A percentile compares a stretch with the other conserved stretches of the same genome.
Conservation (phyloP, 1,140 invertebrate genomes). For the Neodiprion lecontei region DNA sequence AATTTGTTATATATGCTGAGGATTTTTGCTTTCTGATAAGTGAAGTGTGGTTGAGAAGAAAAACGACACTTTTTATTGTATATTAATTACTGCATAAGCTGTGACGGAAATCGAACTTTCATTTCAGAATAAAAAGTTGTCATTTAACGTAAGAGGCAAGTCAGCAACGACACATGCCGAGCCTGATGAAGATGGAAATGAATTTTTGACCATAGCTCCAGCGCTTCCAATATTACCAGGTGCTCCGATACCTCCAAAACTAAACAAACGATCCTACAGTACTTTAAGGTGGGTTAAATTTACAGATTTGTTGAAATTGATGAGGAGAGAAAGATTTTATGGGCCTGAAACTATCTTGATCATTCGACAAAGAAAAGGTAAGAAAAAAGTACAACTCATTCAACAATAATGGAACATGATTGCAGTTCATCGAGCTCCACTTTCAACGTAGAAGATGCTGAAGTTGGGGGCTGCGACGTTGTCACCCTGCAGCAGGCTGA, state of each 20-base stretch:
- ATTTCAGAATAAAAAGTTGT: slow-evolving; percentile 44
- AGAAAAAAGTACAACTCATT: neutral
- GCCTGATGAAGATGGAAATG: slow-evolving; percentile 44
- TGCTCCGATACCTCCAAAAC: slow-evolving; percentile 54
- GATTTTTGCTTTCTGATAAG: too few relatives aligned
- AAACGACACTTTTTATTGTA: neutral
- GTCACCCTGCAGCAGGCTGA: slow-evolving; percentile 56
- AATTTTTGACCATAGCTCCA: slow-evolving; percentile 67
- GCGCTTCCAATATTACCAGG: slow-evolving; percentile 62
- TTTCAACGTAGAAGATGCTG: slow-evolving; percentile 54
- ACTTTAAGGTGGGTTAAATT: slow-evolving; percentile 56
- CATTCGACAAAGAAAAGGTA: too few relatives aligned
- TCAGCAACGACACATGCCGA: slow-evolving; percentile 34
- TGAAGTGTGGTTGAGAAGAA: slow-evolving; percentile 4
- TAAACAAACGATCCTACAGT: slow-evolving; percentile 63
- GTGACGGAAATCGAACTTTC: neutral
- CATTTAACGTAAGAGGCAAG: slow-evolving; percentile 47
- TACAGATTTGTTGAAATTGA: slow-evolving; percentile 30
- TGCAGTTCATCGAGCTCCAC: slow-evolving; percentile 41
- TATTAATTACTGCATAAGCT: slow-evolving; percentile 9
- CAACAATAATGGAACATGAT: neutral
- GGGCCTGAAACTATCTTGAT: neutral
- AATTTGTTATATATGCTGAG: neutral
- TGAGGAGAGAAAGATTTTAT: slow-evolving; percentile 19
- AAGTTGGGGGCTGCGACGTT: slow-evolving; percentile 44